These are phyloP conservation scores for Pachydiplax longipennis DNA, from an alignment of 2,888 invertebrate genomes.

Conservation along the genomic window DNA sequence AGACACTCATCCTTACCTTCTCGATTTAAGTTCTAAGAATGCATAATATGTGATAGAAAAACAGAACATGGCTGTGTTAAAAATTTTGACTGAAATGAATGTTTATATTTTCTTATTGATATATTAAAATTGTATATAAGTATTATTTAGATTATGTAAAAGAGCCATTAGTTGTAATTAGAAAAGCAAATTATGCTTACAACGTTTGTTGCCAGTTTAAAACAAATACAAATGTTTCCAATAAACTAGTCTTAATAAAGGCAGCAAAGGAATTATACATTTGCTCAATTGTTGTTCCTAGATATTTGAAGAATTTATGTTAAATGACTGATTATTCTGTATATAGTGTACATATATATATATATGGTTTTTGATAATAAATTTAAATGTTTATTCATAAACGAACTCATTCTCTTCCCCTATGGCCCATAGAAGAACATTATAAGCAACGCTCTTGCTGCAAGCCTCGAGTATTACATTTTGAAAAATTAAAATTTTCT, in stretches of 20 bases:
- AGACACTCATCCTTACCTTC: neutral
- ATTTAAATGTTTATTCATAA: neutral
- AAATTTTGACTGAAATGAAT: neutral
- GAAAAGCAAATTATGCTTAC: neutral
- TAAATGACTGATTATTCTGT: neutral
- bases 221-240: neutral
- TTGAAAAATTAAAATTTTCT: too few relatives aligned
- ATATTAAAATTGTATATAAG: neutral
- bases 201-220: neutral
- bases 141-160: neutral
- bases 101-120: neutral
- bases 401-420: too few relatives aligned
- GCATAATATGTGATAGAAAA: neutral
- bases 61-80: neutral
- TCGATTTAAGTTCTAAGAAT: neutral
- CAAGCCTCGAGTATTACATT: too few relatives aligned
- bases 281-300: neutral
- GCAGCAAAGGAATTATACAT: neutral
- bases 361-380: neutral
- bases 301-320: neutral
- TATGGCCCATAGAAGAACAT: too few relatives aligned
- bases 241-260: neutral
- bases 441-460: too few relatives aligned
- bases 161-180: neutral
- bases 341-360: neutral